A percentile compares a stretch with the other conserved stretches of the same genome.
Conservation (phyloP, 2,113 vertebrate genomes). For the Dunckerocampus dactyliophorus region DNA sequence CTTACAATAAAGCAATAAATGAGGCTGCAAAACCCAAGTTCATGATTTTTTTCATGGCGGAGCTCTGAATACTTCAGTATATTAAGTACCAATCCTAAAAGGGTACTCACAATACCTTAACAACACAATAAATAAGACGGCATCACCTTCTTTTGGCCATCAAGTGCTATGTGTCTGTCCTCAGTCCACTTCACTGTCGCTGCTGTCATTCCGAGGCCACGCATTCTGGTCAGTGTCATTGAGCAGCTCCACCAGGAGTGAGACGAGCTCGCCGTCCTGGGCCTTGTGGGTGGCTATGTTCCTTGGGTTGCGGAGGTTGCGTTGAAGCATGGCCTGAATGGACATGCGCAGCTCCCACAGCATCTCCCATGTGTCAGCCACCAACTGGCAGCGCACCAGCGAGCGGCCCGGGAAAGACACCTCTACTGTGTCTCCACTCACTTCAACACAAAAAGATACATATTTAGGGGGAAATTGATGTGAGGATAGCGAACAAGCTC, state of each 20-base stretch:
- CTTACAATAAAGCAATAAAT: slow-evolving; percentile 28
- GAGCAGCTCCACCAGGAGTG: slow-evolving; percentile 84
- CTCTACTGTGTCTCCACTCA: slow-evolving; percentile 75
- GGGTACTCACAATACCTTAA: not conserved
- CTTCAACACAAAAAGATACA: slow-evolving; percentile 55
- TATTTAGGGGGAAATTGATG: not conserved
- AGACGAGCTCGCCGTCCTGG: slow-evolving; percentile 82
- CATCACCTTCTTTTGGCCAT: not conserved
- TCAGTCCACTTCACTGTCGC: slow-evolving; percentile 52
- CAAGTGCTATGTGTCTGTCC: not conserved
- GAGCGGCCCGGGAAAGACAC: slow-evolving; percentile 80
- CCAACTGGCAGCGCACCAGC: slow-evolving; percentile 81
- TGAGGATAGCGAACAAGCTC: not conserved
- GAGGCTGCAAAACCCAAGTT: slow-evolving; percentile 26
- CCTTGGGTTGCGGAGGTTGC: slow-evolving; percentile 75
- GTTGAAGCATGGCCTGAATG: slow-evolving; percentile 86
- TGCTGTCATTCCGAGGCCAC: not conserved
- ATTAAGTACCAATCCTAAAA: not conserved
- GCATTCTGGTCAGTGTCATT: slow-evolving; percentile 61
- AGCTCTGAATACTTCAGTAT: not conserved
- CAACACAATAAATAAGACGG: not conserved
- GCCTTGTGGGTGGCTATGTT: slow-evolving; percentile 27
- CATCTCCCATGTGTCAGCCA: slow-evolving; percentile 78
- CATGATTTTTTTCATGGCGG: slow-evolving; percentile 15
- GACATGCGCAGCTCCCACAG: slow-evolving; percentile 86